A percentile compares a stretch with the other conserved stretches of the same genome.
Conservation (phyloP, 1,140 invertebrate species). For the Achatina immaculata region DNA sequence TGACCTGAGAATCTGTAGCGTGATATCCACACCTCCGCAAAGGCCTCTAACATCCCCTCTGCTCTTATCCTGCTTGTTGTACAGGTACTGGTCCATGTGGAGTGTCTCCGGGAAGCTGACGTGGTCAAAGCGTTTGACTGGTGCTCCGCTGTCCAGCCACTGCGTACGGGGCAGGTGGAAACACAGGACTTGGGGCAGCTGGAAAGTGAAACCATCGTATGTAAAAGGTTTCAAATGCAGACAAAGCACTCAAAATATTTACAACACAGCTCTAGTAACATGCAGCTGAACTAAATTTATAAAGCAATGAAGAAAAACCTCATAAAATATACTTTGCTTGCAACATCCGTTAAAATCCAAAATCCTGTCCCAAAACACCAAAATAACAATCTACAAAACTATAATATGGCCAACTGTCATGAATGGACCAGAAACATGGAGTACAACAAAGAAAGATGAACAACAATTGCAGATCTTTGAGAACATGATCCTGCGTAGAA, state of each 20-base stretch:
- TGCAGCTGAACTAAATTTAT: neutral
- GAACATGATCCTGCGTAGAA: too few relatives aligned
- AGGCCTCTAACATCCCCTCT: neutral
- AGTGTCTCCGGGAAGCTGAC: slow-evolving; percentile 88
- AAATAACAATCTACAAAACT: too few relatives aligned
- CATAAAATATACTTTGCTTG: too few relatives aligned
- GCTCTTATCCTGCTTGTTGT: slow-evolving; percentile 53
- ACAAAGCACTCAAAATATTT: neutral
- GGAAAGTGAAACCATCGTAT: slow-evolving; percentile 16
- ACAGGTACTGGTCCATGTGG: slow-evolving; percentile 80
- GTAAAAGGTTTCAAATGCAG: too few relatives aligned
- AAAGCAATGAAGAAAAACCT: neutral
- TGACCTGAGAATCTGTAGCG: slow-evolving; percentile 25
- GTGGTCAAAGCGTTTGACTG: slow-evolving; percentile 86
- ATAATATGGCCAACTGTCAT: too few relatives aligned
- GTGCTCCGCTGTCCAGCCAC: slow-evolving; percentile 81
- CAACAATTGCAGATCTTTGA: too few relatives aligned
- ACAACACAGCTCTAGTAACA: neutral
- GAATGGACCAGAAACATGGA: too few relatives aligned
- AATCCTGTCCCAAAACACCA: too few relatives aligned
- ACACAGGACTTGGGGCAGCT: slow-evolving; percentile 85
- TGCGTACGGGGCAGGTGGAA: slow-evolving; percentile 89
- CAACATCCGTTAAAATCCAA: too few relatives aligned
- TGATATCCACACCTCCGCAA: slow-evolving; percentile 13
- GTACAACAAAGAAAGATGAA: too few relatives aligned